Evolutionary conservation across 2,888 invertebrate genomes (phyloP), one percentile per base, ranked within the genome.

Genomic region (Rhamphomyia laevipes): DNA sequence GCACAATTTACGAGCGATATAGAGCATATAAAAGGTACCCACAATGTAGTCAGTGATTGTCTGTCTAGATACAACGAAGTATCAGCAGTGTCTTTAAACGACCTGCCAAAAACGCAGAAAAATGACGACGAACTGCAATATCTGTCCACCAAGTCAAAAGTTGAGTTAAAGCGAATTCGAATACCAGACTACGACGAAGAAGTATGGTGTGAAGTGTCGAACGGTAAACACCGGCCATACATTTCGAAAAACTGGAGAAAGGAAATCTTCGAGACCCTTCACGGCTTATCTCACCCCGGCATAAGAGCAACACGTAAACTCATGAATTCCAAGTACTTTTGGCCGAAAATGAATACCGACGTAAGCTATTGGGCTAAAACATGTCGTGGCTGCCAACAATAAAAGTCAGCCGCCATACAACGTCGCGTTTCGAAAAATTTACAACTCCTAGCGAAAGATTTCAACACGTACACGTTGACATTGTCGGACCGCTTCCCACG

Each of bases 321-420:
- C 7, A 43, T 49, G 11, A 16, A 21, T 10, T 35, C 37, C 7
- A 43, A 44, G 17, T 50, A 38, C 37, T 31, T 50, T 30, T 50
- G 52, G 48, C 38, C 27, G 17, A 41, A 27, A 11, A 17, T 52
- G 18, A 43, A 30, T n/a, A 38, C n/a, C 18, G 48, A 52, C 17
- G 31, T 48, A 15, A 35, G 17, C 3, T 15, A 31, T 16, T 52
- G 50, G 48, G 33, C 50, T 31, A 50, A 37, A 42, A 21, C 23
- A 18, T 52, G 52, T 35, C 47, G 27, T 1, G 23, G 17, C 9
- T 49, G 49, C 13, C 49, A 50, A 16, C 17, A 21, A 15, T 48
- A 6, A 52, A 52, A 30, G 13, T 48, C n/a, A n/a, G 18, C 11
- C 44, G 51, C 10, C 49, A 52, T 31, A 49, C 45, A 9, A 49